Conservation (phyloP, 35 echinoderm and acorn worm genomes). For the Amphiura filiformis region DNA sequence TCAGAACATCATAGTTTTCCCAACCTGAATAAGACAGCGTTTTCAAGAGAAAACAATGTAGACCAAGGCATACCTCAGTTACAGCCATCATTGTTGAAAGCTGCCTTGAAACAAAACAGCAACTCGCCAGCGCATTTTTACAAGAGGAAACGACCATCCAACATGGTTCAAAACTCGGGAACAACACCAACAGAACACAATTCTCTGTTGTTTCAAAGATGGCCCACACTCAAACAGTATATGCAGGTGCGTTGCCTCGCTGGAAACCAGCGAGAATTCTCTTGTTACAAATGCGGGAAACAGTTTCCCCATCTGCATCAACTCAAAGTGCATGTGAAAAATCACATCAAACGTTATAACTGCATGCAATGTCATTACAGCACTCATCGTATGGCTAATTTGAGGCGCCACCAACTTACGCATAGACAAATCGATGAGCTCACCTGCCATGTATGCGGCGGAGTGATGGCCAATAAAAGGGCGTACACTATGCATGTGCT, state of each 20-base stretch:
- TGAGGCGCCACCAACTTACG: background rate
- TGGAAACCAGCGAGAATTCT: background rate
- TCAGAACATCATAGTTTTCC: too few species aligned
- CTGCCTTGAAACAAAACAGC: too few species aligned
- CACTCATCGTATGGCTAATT: background rate
- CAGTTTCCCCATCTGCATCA: background rate
- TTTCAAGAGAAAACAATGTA: too few species aligned
- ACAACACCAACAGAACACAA: background rate
- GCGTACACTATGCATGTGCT: background rate
- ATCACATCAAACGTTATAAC: conserved; percentile 3
- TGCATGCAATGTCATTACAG: background rate
- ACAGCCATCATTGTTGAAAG: too few species aligned
- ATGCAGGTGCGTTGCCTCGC: background rate
- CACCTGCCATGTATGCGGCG: background rate
- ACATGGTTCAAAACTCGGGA: background rate
- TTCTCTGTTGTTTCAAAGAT: background rate
- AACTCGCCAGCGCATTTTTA: too few species aligned
- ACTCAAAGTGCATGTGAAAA: background rate
- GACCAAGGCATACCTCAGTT: too few species aligned
- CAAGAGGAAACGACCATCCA: too few species aligned
- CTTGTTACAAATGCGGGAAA: background rate
- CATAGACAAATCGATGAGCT: background rate
- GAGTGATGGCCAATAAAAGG: background rate
- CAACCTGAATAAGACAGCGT: too few species aligned
- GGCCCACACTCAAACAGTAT: background rate